Conservation (phyloP, 2,113 vertebrate species). For the Ellobius talpinus region DNA sequence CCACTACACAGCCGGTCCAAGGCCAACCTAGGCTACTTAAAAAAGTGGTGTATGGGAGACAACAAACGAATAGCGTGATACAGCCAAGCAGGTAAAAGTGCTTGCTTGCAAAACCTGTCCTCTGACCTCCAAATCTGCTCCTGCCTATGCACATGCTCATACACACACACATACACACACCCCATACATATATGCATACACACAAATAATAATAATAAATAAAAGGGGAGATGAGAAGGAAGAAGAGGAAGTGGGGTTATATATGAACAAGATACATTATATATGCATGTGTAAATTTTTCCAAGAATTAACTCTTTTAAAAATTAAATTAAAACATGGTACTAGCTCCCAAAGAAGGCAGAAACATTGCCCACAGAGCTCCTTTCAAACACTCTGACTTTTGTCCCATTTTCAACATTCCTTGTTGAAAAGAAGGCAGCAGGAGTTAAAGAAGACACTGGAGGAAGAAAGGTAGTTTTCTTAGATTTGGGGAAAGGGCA, state of each 20-base stretch:
- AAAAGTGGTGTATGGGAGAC: neutral
- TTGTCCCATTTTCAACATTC: neutral
- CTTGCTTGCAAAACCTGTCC: neutral
- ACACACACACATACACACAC: neutral
- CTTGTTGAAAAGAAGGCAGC: neutral
- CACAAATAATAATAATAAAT: neutral
- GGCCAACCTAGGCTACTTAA: neutral
- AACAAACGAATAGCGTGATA: neutral
- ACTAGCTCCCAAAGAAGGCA: neutral
- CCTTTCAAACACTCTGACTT: neutral
- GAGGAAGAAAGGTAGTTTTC: neutral
- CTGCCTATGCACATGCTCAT: neutral
- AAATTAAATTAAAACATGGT: neutral
- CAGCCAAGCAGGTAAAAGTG: neutral
- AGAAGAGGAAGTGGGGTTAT: neutral
- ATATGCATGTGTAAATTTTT: neutral
- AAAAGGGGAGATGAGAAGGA: neutral
- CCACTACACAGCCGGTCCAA: neutral
- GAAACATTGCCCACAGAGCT: neutral
- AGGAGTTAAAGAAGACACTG: neutral
- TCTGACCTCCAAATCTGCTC: neutral
- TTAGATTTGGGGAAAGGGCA: neutral
- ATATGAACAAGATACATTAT: neutral
- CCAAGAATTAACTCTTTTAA: neutral
- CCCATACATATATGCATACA: neutral